Conservation (phyloP, 2,113 vertebrate species). For the Nibea coibor region DNA sequence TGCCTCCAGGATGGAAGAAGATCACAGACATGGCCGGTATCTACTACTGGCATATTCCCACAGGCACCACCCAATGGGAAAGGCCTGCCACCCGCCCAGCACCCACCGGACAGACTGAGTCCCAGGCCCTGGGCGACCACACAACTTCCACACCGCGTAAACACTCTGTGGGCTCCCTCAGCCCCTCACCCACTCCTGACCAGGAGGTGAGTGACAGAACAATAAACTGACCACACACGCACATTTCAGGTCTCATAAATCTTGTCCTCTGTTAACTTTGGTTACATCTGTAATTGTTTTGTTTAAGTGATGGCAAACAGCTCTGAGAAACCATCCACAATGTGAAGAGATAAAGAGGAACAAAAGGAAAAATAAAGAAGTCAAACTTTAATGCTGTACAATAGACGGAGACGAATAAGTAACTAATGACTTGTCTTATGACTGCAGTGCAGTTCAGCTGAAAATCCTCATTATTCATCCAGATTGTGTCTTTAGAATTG, state of each 20-base stretch:
- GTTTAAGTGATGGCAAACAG: not conserved
- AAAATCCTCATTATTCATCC: not conserved
- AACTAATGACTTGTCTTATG: not conserved
- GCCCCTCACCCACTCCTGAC: constrained; percentile 93
- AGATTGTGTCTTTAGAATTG: not conserved
- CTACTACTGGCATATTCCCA: constrained; percentile 99
- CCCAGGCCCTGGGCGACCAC: constrained; percentile 44
- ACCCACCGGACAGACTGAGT: constrained; percentile 75
- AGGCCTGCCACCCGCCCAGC: constrained; percentile 86
- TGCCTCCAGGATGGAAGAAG: constrained; percentile 98
- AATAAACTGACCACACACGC: constrained; percentile 2
- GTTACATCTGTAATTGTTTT: not conserved
- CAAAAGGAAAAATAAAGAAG: not conserved
- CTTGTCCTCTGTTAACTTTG: not conserved
- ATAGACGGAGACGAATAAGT: not conserved
- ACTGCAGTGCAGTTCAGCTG: too few species aligned
- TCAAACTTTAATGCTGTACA: not conserved
- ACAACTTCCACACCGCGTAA: constrained; percentile 75
- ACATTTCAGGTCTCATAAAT: not conserved
- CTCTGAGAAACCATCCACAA: not conserved
- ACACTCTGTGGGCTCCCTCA: constrained; percentile 91
- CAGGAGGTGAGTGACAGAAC: constrained; percentile 82
- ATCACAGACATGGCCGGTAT: constrained; percentile 93
- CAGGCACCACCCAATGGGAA: constrained; percentile 98
- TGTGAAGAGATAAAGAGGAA: not conserved